Percentiles rank a stretch among this genome's conserved stretches.
These are phyloP conservation scores for Tachina grossa DNA, from an alignment of 2,888 invertebrate species.

Conservation along the genomic window DNA sequence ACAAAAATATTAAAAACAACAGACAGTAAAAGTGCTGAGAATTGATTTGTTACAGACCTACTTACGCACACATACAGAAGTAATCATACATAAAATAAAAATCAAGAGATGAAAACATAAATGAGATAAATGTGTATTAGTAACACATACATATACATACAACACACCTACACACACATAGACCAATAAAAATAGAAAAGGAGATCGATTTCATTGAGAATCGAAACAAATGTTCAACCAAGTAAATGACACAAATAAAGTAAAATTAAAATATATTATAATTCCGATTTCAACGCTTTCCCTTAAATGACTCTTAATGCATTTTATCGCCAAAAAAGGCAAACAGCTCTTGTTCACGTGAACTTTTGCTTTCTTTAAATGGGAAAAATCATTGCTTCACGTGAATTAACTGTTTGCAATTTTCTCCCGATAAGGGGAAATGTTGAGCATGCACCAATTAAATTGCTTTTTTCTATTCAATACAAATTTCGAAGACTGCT, in stretches of 20 bases:
- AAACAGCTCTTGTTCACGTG: too few species aligned
- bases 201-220: constrained; percentile 27
- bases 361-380: too few species aligned
- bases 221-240: background rate
- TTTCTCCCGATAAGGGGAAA: too few species aligned
- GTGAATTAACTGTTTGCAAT: too few species aligned
- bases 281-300: background rate
- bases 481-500: too few species aligned
- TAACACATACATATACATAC: too few species aligned
- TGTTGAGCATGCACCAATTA: too few species aligned
- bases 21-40: constrained; percentile 61
- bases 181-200: background rate
- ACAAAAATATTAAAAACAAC: constrained; percentile 40
- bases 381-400: too few species aligned
- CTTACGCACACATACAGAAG: constrained; percentile 27
- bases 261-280: background rate
- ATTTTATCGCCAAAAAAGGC: background rate
- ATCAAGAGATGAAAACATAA: constrained; percentile 50
- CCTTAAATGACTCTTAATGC: background rate
- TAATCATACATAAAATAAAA: constrained; percentile 13
- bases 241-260: constrained; percentile 1
- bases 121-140: constrained; percentile 56
- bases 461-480: too few species aligned
- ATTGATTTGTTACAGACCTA: constrained; percentile 62
- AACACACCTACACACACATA: background rate